These are phyloP conservation scores for Boloria selene DNA, from an alignment of 2,888 invertebrate species.

Conservation along the genomic window DNA sequence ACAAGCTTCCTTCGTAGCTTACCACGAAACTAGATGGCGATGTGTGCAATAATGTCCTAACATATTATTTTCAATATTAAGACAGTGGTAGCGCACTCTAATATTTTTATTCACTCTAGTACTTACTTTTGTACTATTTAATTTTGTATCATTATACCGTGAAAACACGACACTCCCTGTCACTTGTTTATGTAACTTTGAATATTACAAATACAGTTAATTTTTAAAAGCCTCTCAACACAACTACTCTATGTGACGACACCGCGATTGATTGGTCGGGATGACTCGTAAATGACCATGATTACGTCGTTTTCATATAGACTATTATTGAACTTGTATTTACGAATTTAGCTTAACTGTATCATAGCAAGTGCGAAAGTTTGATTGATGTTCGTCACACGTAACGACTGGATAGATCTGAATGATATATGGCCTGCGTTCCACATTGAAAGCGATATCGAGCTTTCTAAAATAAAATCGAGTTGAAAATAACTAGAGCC, in stretches of 20 bases:
- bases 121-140: too few species aligned
- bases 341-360: constrained; percentile 5
- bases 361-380: constrained; percentile 8
- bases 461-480: neutral
- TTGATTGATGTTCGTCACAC: constrained; percentile 17
- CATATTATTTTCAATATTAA: too few species aligned
- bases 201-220: neutral
- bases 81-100: too few species aligned
- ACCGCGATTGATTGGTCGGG: constrained; percentile 31
- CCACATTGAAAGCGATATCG: constrained; percentile 6
- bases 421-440: constrained; percentile 2
- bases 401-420: neutral
- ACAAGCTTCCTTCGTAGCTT: too few species aligned
- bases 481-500: constrained; percentile 1
- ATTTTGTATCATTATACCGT: too few species aligned
- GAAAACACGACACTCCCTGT: too few species aligned
- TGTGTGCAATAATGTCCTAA: too few species aligned
- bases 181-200: too few species aligned
- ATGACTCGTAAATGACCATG: constrained; percentile 34
- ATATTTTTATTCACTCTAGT: too few species aligned
- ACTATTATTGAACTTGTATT: constrained; percentile 18
- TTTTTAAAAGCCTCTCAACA: constrained; percentile 3
- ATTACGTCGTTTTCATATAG: constrained; percentile 30
- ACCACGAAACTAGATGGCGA: too few species aligned
- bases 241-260: constrained; percentile 28